Conservation (phyloP, 1,140 invertebrate species). For the Leucophenga varia region DNA sequence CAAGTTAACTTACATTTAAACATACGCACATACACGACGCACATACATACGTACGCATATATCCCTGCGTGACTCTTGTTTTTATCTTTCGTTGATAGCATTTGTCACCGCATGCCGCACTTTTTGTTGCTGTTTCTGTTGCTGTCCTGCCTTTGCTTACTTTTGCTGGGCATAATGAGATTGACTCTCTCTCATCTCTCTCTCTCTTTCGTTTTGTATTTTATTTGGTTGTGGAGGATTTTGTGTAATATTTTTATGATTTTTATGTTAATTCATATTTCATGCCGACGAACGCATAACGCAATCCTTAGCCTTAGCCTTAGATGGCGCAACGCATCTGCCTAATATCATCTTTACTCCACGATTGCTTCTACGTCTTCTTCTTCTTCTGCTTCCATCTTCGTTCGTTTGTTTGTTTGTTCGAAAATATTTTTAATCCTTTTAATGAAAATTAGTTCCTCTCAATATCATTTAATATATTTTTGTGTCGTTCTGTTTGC, state of each 20-base stretch:
- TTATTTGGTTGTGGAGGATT: conserved; percentile 7
- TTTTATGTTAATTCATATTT: conserved; percentile 54
- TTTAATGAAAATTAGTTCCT: conserved; percentile 56
- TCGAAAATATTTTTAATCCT: conserved; percentile 49
- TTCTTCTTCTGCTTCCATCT: not conserved
- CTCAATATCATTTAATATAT: conserved; percentile 56
- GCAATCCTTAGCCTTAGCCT: too few relatives aligned
- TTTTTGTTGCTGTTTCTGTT: not conserved
- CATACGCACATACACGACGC: too few relatives aligned
- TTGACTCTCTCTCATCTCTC: too few relatives aligned
- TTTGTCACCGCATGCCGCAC: conserved; percentile 17
- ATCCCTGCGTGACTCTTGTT: too few relatives aligned
- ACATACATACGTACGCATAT: too few relatives aligned
- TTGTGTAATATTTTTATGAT: conserved; percentile 53
- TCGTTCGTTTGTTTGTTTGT: not conserved
- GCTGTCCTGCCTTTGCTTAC: conserved; percentile 6
- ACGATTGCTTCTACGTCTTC: conserved; percentile 13
- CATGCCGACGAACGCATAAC: not conserved
- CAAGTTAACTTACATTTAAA: too few relatives aligned
- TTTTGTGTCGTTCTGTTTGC: conserved; percentile 13
- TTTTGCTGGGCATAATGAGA: too few relatives aligned
- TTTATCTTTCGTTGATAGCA: conserved; percentile 5
- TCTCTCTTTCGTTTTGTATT: not conserved
- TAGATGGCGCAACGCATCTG: too few relatives aligned
- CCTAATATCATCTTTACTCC: conserved; percentile 9